Base-by-base conservation (phyloP, 2,888 invertebrate species). In the Plebejus melissa region DNA sequence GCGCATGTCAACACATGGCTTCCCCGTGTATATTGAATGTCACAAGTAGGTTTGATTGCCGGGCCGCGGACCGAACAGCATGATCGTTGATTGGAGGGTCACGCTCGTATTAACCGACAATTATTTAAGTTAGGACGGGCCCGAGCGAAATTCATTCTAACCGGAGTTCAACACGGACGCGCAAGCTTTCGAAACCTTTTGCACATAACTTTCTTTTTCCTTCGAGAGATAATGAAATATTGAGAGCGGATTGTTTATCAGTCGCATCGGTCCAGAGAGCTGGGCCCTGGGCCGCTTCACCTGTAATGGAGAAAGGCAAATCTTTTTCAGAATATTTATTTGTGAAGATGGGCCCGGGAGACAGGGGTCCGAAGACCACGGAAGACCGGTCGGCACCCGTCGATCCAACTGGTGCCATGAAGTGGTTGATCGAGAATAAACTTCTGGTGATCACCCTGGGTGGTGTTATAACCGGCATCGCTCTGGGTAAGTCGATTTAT, bases 311-410 rank as follows among this genome's bases (percentile, higher is more conserved):
- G 94, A 95, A 94, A 90, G 89, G 94, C 90, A 94, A 94, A 89
- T 94, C 94, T 84, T 96, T 96, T 95, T 95, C 96, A 96, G 96
- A 96, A 91, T 96, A 96, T 92, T 94, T 96, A 90, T 96, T 96
- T 89, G 96, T 96, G 90, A 96, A 96, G 94, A 96, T 96, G 96
- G 96, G 96, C 86, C 95, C 95, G 82, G 94, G 95, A 80, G 94
- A 94, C 81, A 90, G 94, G 81, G 94, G 95, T 84, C 94, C 95
- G 83, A 95, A 95, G 89, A 94, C 94, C 79, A 94, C 95, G 74
- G 95, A 95, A 82, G 94, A 94, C 82, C 93, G 95, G 83, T 94
- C 94, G 80, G 95, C 96, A 79, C 95, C 95, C 80, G 90, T 95
- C 78, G 96, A 96, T 87, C 94, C 95, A 79, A 95, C 95, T 79